Base-by-base conservation (phyloP, 2,113 vertebrate genomes). In the Cyprinodon tularosa region DNA sequence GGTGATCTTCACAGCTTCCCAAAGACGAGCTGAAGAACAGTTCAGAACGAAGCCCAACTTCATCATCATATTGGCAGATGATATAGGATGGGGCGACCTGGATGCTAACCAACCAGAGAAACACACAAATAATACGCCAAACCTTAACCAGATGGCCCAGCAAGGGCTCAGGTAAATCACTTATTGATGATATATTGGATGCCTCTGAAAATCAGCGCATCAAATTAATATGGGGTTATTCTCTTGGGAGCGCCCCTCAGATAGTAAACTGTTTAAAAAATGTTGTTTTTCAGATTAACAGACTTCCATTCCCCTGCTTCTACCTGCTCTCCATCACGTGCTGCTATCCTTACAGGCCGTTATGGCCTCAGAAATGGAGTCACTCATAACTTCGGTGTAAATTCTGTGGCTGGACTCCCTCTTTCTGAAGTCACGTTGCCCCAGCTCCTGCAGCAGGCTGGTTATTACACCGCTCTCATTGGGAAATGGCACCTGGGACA, bases 401-500 rank as follows among this genome's bases (percentile, higher is more conserved):
- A 85, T 0, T 98, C 98, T 0, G 71, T 95, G 0, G 96, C 95
- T 0, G 98, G 98, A 22, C 95, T 99, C 4, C 97, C 98, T 3
- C 91, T 96, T 38, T 96, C 96, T 0, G 98, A 99, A 92, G 96
- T 94, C 62, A 98, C 96, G 3, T 84, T 99, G 71, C 95, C 97
- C 0, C 94, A 96, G 86, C 93, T 96, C 0, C 94, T 99, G 64
- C 93, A 69, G 66, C 80, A 69, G 50, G 94, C 92, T 0, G 98
- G 97, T 0, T 99, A 99, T 74, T 89, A 92, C 89, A 99, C 98
- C 0, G 97, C 93, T 66, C 94, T 96, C 80, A 94, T 99, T 0
- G 98, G 98, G 76, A 99, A 99, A 87, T 99, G 98, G 98, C 98
- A 99, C 84, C 95, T 99, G 20, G 98, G 98, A 37, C 98, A 99